A percentile compares a stretch with the other conserved stretches of the same genome.
Conservation (phyloP, 2,113 vertebrate species). For the Lynx canadensis region DNA sequence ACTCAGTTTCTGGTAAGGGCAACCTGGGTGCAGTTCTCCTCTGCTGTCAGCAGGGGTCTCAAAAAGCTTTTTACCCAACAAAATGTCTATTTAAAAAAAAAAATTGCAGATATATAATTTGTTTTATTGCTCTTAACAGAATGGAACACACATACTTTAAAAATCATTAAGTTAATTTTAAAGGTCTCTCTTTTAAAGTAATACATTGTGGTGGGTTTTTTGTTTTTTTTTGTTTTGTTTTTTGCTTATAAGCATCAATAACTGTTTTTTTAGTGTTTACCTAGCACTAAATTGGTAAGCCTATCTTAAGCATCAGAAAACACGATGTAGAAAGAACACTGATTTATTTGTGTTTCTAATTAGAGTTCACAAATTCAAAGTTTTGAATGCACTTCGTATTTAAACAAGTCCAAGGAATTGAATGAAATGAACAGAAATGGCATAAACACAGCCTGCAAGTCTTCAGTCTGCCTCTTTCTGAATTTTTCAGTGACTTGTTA, state of each 20-base stretch:
- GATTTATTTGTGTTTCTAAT: slow-evolving; percentile 24
- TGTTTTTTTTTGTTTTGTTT: not conserved
- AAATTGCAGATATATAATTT: not conserved
- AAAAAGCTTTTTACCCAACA: slow-evolving; percentile 66
- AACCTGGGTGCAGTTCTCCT: slow-evolving; percentile 40
- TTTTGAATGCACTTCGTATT: slow-evolving; percentile 12
- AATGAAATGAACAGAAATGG: not conserved
- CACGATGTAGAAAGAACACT: not conserved
- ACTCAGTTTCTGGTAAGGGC: not conserved
- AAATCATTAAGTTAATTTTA: slow-evolving; percentile 10
- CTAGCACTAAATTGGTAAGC: not conserved
- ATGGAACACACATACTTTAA: not conserved
- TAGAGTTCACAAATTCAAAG: not conserved
- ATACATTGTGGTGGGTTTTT: not conserved
- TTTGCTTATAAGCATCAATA: not conserved
- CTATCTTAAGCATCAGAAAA: not conserved
- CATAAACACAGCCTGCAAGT: not conserved
- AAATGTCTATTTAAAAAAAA: not conserved
- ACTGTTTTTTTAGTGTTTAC: slow-evolving; percentile 2
- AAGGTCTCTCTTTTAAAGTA: not conserved
- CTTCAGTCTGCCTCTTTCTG: not conserved
- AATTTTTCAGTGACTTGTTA: slow-evolving; percentile 27
- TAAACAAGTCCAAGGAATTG: slow-evolving; percentile 13
- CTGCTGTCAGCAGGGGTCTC: slow-evolving; percentile 76
- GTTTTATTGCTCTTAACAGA: slow-evolving; percentile 2